These are phyloP conservation scores for Acrobasis repandana DNA, from an alignment of 2,888 invertebrate genomes.

Conservation along the genomic window DNA sequence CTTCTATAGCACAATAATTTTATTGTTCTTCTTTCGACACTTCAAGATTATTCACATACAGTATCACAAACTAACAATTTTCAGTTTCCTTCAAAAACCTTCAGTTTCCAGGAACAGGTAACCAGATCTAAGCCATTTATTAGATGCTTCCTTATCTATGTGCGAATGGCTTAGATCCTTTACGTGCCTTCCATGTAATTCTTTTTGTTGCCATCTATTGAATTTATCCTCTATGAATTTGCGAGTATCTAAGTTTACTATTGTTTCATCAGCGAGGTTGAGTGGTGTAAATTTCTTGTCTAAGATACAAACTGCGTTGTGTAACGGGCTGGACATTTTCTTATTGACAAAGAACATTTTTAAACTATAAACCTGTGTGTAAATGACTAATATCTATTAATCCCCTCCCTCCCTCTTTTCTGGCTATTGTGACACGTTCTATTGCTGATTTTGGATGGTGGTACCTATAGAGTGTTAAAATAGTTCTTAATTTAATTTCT, in stretches of 20 bases:
- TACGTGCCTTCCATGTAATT: not conserved
- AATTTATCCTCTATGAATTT: not conserved
- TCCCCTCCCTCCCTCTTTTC: not conserved
- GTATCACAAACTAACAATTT: no score
- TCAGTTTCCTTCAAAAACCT: no score
- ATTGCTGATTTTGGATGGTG: not conserved
- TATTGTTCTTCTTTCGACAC: no score
- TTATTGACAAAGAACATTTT: not conserved
- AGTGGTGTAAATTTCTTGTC: not conserved
- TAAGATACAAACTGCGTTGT: not conserved
- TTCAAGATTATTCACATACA: no score
- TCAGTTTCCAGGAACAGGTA: not conserved
- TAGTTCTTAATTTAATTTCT: no score
- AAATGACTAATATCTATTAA: not conserved
- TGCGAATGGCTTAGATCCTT: not conserved
- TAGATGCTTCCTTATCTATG: slow-evolving; percentile 1
- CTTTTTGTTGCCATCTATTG: not conserved
- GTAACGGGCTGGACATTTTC: not conserved
- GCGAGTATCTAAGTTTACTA: not conserved
- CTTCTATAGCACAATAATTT: no score
- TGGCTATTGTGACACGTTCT: not conserved
- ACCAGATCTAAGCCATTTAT: not conserved
- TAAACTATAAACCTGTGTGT: not conserved
- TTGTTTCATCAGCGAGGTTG: not conserved
- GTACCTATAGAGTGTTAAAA: not conserved